Evolutionary conservation across 2,888 invertebrate species (phyloP).

Genomic region (Cantharis rustica): DNA sequence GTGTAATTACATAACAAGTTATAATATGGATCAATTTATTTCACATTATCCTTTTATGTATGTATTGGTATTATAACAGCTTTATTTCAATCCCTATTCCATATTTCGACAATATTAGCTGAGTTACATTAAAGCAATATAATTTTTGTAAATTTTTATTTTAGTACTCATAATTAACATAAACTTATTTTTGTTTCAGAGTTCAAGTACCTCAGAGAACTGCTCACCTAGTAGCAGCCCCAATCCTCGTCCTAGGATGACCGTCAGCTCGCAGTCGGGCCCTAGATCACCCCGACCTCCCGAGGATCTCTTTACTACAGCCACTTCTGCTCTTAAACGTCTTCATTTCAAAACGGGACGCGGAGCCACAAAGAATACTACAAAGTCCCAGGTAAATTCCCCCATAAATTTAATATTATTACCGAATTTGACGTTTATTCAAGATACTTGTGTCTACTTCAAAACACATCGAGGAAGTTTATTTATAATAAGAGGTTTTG

Average conservation of each 20-base stretch:
- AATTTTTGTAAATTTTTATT: neutral
- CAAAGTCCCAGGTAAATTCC: constrained; percentile 36
- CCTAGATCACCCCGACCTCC: constrained; percentile 53
- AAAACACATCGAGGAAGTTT: neutral
- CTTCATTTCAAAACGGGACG: constrained; percentile 71
- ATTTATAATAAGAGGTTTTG: neutral
- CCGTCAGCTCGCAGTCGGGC: constrained; percentile 59
- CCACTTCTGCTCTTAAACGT: constrained; percentile 65
- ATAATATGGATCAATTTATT: neutral
- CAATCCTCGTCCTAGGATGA: constrained; percentile 58
- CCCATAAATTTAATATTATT: neutral
- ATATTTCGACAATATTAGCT: neutral
- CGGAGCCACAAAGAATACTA: constrained; percentile 50
- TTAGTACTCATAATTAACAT: neutral
- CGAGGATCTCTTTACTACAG: constrained; percentile 60
- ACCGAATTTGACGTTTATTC: neutral
- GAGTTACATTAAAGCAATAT: neutral
- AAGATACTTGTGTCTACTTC: neutral
- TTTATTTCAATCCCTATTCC: neutral
- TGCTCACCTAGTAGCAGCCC: constrained; percentile 45
- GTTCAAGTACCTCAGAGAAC: constrained; percentile 37
- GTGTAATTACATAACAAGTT: neutral
- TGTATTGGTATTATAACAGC: neutral
- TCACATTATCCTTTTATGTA: neutral
- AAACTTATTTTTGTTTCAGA: constrained; percentile 30